Conservation (phyloP, 2,797 vertebrate species). For the Molossus alvarezi region DNA sequence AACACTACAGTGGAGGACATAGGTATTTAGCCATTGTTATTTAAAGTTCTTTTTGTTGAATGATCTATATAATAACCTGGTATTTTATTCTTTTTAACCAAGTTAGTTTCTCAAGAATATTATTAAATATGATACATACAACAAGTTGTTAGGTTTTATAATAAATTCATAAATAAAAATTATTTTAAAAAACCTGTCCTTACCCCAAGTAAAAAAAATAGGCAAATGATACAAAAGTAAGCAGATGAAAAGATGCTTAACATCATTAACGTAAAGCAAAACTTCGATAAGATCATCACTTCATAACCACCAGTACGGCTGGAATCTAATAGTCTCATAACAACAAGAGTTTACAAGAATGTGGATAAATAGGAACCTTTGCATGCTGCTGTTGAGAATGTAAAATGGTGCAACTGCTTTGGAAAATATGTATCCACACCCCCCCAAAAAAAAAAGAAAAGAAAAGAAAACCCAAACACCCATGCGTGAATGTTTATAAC, state of each 20-base stretch:
- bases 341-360: neutral
- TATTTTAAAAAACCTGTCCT: neutral
- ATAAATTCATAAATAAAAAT: conserved; percentile 25
- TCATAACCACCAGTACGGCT: neutral
- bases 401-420: neutral
- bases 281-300: neutral
- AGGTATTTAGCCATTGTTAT: neutral
- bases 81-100: conserved; percentile 49
- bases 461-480: too few species aligned
- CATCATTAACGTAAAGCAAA: conserved; percentile 28
- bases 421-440: neutral
- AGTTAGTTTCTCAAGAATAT: conserved; percentile 5
- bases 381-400: neutral
- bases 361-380: neutral
- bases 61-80: neutral
- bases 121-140: neutral
- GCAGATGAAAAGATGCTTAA: neutral
- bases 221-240: neutral
- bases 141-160: conserved; percentile 19
- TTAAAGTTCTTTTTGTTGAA: neutral
- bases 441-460: neutral
- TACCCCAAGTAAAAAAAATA: conserved; percentile 51
- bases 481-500: neutral
- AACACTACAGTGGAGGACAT: conserved; percentile 1
- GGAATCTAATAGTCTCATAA: neutral